Percentiles rank a stretch among this genome's conserved stretches.
Evolutionary conservation across 1,140 invertebrate species (phyloP).

Genomic region (Rhynchophorus ferrugineus): DNA sequence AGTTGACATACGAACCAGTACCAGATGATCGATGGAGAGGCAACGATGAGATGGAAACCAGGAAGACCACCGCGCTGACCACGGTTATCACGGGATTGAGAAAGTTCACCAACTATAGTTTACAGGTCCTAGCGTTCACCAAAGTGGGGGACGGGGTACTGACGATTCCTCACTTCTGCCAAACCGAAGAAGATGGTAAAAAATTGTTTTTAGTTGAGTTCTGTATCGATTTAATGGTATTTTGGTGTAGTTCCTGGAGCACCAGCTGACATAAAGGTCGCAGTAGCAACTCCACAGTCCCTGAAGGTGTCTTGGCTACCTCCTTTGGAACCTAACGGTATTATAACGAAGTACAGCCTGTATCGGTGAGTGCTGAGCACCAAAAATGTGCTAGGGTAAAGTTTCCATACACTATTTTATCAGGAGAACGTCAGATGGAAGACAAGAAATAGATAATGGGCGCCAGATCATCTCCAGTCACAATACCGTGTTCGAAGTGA

Average conservation of each 20-base stretch:
- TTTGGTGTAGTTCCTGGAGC: conserved; percentile 61
- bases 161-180: conserved; percentile 62
- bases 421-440: conserved; percentile 54
- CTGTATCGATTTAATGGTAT: background rate
- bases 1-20: conserved; percentile 63
- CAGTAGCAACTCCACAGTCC: conserved; percentile 64
- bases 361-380: conserved; percentile 51
- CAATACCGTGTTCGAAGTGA: conserved; percentile 57
- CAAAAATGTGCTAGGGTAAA: too few relatives aligned
- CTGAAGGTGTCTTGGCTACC: conserved; percentile 74
- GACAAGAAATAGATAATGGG: conserved; percentile 59
- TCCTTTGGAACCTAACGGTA: conserved; percentile 67
- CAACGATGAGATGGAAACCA: conserved; percentile 56
- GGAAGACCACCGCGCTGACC: conserved; percentile 61
- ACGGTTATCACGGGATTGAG: conserved; percentile 59
- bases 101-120: conserved; percentile 79
- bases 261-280: conserved; percentile 73
- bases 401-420: too few relatives aligned
- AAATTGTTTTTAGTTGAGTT: background rate
- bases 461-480: conserved; percentile 56
- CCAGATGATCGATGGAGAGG: conserved; percentile 50
- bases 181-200: conserved; percentile 76
- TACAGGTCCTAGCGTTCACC: conserved; percentile 75
- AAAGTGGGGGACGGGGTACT: conserved; percentile 71
- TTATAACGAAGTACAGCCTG: conserved; percentile 71